A percentile compares a stretch with the other conserved stretches of the same genome.
Evolutionary conservation across 1,140 invertebrate genomes (phyloP).

Genomic region (Heliconius hermathena): DNA sequence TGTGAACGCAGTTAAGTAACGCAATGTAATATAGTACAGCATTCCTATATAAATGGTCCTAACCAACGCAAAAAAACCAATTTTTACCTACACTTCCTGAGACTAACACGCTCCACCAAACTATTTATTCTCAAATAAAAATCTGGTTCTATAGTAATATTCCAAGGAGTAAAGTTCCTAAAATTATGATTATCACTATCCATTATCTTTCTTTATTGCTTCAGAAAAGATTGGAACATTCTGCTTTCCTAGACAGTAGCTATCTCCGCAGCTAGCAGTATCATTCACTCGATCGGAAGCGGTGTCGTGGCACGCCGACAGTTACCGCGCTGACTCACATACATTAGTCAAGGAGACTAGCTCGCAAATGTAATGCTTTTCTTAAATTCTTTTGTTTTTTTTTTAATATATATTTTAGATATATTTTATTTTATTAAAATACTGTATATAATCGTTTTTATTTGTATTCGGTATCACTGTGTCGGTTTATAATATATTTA

Average conservation of each 20-base stretch:
- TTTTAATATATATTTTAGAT: not conserved
- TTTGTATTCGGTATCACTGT: too few relatives aligned
- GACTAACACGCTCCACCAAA: too few relatives aligned
- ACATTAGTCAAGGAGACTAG: slow-evolving; percentile 44
- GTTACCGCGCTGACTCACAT: slow-evolving; percentile 52
- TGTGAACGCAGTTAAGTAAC: too few relatives aligned
- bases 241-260: slow-evolving; percentile 23
- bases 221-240: slow-evolving; percentile 5
- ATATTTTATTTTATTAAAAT: too few relatives aligned
- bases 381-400: not conserved
- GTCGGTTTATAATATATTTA: too few relatives aligned
- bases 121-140: too few relatives aligned
- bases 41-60: too few relatives aligned
- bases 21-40: too few relatives aligned
- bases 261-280: slow-evolving; percentile 37
- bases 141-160: too few relatives aligned
- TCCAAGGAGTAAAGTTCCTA: not conserved
- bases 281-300: slow-evolving; percentile 61
- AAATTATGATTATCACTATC: not conserved
- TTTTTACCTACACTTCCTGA: too few relatives aligned
- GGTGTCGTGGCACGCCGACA: slow-evolving; percentile 73
- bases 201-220: not conserved
- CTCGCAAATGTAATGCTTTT: not conserved
- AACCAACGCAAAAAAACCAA: too few relatives aligned
- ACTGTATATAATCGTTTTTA: too few relatives aligned